A percentile compares a stretch with the other conserved stretches of the same genome.
These are phyloP conservation scores for Pholis gunnellus DNA, from an alignment of 2,113 vertebrate species.

Conservation along the genomic window DNA sequence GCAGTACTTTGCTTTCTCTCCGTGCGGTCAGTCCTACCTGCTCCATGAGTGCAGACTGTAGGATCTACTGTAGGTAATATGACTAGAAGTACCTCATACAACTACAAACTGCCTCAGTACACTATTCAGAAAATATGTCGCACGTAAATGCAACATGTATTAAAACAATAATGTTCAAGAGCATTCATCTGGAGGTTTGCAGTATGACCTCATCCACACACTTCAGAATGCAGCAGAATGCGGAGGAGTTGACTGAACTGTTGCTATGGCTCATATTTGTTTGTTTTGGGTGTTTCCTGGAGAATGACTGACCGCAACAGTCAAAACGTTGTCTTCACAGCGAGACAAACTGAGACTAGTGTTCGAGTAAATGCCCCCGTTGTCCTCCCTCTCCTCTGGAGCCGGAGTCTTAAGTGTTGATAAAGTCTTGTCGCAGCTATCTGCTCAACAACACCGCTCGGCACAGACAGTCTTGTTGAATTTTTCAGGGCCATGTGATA, in stretches of 20 bases:
- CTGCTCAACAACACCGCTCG: constrained; percentile 18
- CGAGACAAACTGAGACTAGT: not conserved
- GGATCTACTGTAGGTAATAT: not conserved
- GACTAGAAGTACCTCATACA: not conserved
- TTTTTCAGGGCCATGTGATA: constrained; percentile 83
- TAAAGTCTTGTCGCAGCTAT: constrained; percentile 46
- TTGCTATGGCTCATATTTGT: not conserved
- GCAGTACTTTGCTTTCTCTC: too few species aligned
- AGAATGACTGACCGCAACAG: not conserved
- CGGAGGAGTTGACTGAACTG: not conserved
- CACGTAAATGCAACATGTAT: not conserved
- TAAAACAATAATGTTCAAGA: not conserved
- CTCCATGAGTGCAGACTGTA: too few species aligned
- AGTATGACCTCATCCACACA: not conserved
- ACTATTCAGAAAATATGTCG: not conserved
- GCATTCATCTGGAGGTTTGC: not conserved
- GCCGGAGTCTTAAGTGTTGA: constrained; percentile 49
- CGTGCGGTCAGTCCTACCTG: too few species aligned
- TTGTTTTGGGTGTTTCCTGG: constrained; percentile 10
- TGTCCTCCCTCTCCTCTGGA: not conserved
- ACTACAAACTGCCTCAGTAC: not conserved
- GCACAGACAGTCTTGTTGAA: constrained; percentile 75
- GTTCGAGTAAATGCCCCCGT: not conserved
- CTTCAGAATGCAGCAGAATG: not conserved
- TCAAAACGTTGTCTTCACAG: not conserved